These are phyloP conservation scores for Kryptopterus vitreolus DNA, from an alignment of 2,797 vertebrate species.

Conservation along the genomic window DNA sequence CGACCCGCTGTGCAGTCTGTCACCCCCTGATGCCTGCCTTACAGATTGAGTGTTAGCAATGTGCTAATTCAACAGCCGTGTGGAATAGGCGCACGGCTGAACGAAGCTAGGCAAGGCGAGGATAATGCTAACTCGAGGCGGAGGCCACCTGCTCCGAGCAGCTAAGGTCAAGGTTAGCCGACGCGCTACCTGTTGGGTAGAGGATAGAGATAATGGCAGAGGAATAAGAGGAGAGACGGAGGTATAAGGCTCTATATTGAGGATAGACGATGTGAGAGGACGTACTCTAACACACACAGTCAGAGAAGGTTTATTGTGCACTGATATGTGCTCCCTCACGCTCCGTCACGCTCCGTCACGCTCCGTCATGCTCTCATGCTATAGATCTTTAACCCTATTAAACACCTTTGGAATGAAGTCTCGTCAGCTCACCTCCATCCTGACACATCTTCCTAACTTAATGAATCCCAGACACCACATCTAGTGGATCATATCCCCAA, in stretches of 20 bases:
- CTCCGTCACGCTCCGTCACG: too few relatives aligned
- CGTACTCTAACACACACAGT: conserved; percentile 55
- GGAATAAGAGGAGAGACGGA: conserved; percentile 20
- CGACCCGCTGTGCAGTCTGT: conserved; percentile 34
- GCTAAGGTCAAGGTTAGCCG: conserved; percentile 30
- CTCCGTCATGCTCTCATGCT: too few relatives aligned
- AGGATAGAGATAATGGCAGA: conserved; percentile 44
- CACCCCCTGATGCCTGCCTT: conserved; percentile 31
- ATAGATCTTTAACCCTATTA: too few relatives aligned
- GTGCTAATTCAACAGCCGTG: conserved; percentile 35
- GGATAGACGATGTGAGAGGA: conserved; percentile 29
- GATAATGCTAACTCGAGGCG: conserved; percentile 27
- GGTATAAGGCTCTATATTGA: background rate
- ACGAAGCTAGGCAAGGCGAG: conserved; percentile 5
- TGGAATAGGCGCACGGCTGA: conserved; percentile 4
- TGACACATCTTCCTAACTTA: too few relatives aligned
- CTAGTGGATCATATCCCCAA: too few relatives aligned
- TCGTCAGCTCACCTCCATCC: too few relatives aligned
- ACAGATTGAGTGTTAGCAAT: conserved; percentile 28
- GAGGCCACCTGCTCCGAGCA: conserved; percentile 25
- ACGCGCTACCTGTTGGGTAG: conserved; percentile 31
- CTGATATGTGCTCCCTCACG: too few relatives aligned
- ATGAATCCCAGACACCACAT: too few relatives aligned
- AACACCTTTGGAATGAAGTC: too few relatives aligned
- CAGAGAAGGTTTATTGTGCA: too few relatives aligned